A percentile compares a stretch with the other conserved stretches of the same genome.
Conservation (phyloP, 1,140 invertebrate species). For the Procambarus clarkii region DNA sequence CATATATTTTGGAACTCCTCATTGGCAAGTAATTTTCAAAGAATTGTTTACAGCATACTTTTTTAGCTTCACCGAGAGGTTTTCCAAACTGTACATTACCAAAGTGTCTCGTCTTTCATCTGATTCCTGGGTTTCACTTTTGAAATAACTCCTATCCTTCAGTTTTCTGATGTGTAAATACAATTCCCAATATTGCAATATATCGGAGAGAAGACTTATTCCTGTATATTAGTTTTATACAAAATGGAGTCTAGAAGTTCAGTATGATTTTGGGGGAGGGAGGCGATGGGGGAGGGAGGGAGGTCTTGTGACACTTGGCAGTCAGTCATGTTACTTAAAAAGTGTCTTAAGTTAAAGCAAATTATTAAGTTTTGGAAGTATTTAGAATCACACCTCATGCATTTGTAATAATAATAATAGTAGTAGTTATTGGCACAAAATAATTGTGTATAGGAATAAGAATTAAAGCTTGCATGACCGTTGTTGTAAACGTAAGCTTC, state of each 20-base stretch:
- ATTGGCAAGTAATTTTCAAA: not conserved
- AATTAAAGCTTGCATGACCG: not conserved
- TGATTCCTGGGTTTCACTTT: not conserved
- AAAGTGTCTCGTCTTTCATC: not conserved
- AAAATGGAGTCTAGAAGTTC: not conserved
- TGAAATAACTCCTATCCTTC: not conserved
- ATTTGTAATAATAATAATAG: not conserved
- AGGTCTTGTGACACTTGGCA: not conserved
- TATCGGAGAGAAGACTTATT: not conserved
- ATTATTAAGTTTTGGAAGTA: not conserved
- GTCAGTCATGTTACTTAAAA: not conserved
- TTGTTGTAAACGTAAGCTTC: not conserved
- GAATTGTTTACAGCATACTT: not conserved
- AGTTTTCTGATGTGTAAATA: not conserved
- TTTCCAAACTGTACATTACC: not conserved
- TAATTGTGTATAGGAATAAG: not conserved
- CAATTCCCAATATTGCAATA: conserved; percentile 2
- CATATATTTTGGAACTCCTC: not conserved
- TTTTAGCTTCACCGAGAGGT: not conserved
- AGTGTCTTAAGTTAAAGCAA: not conserved
- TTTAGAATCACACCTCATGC: not conserved
- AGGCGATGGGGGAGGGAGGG: too few species aligned
- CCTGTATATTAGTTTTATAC: conserved; percentile 3
- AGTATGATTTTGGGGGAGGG: not conserved
- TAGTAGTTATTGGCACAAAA: not conserved